A percentile compares a stretch with the other conserved stretches of the same genome.
These are phyloP conservation scores for Listronotus oregonensis DNA, from an alignment of 1,140 invertebrate genomes.

Conservation along the genomic window DNA sequence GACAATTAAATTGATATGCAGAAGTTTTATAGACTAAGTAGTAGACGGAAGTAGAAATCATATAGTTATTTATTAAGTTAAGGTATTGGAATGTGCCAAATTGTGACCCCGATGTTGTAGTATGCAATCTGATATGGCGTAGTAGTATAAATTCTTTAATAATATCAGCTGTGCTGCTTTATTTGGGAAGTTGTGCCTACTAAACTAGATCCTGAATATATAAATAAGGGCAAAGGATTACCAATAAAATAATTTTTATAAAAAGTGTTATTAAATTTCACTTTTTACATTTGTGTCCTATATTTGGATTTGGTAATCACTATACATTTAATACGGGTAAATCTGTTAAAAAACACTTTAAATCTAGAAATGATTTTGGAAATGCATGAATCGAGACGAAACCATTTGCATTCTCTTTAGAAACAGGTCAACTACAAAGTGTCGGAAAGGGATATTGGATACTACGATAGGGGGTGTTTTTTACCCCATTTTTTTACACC, in stretches of 20 bases:
- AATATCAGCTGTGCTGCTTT: conserved; percentile 2
- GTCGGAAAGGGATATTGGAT: too few relatives aligned
- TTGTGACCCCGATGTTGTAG: conserved; percentile 6
- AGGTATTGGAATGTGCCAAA: conserved; percentile 15
- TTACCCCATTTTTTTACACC: too few relatives aligned
- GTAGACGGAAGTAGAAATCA: conserved; percentile 35
- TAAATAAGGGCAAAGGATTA: background rate
- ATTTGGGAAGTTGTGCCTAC: conserved; percentile 1
- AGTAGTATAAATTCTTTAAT: background rate
- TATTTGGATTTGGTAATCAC: too few relatives aligned
- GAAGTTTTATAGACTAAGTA: conserved; percentile 27
- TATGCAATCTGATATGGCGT: conserved; percentile 2
- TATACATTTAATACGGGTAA: too few relatives aligned
- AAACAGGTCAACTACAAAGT: too few relatives aligned
- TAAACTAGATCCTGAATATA: conserved; percentile 16
- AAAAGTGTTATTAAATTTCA: background rate
- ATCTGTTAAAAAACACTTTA: too few relatives aligned
- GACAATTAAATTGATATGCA: conserved; percentile 23
- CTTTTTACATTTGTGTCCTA: too few relatives aligned
- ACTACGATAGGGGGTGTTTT: too few relatives aligned
- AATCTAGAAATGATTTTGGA: too few relatives aligned
- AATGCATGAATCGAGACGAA: too few relatives aligned
- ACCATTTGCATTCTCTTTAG: too few relatives aligned
- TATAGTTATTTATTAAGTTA: conserved; percentile 3
- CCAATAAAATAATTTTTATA: background rate